Evolutionary conservation across 2,888 invertebrate species (phyloP), one percentile per base, ranked within the genome.

Genomic region (Byasa hedistus): DNA sequence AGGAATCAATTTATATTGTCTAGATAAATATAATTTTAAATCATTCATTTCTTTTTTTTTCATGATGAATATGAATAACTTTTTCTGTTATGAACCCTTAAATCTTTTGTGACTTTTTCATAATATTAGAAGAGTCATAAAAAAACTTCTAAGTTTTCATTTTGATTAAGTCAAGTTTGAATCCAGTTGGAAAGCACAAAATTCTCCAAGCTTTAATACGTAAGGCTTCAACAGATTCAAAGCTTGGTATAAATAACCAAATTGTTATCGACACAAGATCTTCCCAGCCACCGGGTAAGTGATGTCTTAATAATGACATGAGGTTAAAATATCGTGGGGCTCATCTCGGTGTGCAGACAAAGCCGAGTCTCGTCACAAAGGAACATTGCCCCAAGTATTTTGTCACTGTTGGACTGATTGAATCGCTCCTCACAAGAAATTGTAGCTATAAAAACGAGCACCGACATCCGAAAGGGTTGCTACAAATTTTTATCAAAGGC

Each of bases 251-350:
- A 86, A 87, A 89, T 85, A 83, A 85, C 79, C 77, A 79, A 83
- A 82, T 79, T 82, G 75, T 87, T 85, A 90, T 91, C 90, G 75
- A 71, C 71, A 70, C 77, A 70, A 74, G 74, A 78, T 89, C 89
- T 90, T 86, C 77, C 74, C 78, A 85, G 88, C 91, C 90, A 91
- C 89, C 88, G 89, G 84, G 87, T 85, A 90, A 86, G 88, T 88
- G 89, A 91, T 86, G 89, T 91, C 90, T 90, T 89, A 88, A 91
- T 90, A 90, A 89, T 89, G 87, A 89, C 88, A 83, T 75, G 83
- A 86, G 84, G 83, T 83, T 84, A 82, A 83, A 89, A 89, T 89
- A 88, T 91, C 90, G 84, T 82, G 84, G 82, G 86, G 85, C 78
- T 81, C 81, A 91, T 91, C 89, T 87, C 77, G 77, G 76, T 75